Evolutionary conservation across 2,113 vertebrate genomes (phyloP), one percentile per base, ranked within the genome.

Genomic region (Blennius ocellaris): DNA sequence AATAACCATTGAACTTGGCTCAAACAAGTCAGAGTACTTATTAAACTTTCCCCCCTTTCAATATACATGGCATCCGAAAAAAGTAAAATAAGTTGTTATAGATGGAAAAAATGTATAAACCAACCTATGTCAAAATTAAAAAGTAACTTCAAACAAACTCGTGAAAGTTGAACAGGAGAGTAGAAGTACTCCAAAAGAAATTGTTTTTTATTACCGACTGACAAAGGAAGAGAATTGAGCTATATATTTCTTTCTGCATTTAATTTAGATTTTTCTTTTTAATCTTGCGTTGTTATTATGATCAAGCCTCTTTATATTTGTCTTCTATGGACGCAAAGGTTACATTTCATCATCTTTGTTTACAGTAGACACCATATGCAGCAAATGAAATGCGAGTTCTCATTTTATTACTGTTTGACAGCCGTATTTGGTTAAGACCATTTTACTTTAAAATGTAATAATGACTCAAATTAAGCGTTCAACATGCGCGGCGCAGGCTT

Each of bases 331-430:
- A 41, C 41, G 47, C 38, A 55, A 48, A 48, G 37, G 55, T 8
- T 36, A 53, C 48, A 41, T 76, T 68, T 68, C 64, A 76, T 76
- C 45, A 55, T 68, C 50, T 54, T 7, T 68, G 40, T 76, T 68
- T 63, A 49, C 38, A 17, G n/a, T 56, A 15, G 50, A 68, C n/a
- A 59, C 14, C 36, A 43, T 17, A 49, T 30, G 16, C 38, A 17
- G 14, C 21, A 47, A 37, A 64, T 64, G 48, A 64, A 48, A 48
- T 60, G 21, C 47, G 37, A 54, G 16, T 43, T 68, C 61, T 44
- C 40, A n/a, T 38, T 51, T 68, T 55, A 76, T 41, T 48, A 54
- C 40, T 67, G 43, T 68, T 60, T 76, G 49, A 41, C 41, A 37
- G 11, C 6, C 5, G 53, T 68, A 8, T 61, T 61, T 75, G 15